Conservation (phyloP, 2,888 invertebrate genomes). For the Protodeltote pygarga region DNA sequence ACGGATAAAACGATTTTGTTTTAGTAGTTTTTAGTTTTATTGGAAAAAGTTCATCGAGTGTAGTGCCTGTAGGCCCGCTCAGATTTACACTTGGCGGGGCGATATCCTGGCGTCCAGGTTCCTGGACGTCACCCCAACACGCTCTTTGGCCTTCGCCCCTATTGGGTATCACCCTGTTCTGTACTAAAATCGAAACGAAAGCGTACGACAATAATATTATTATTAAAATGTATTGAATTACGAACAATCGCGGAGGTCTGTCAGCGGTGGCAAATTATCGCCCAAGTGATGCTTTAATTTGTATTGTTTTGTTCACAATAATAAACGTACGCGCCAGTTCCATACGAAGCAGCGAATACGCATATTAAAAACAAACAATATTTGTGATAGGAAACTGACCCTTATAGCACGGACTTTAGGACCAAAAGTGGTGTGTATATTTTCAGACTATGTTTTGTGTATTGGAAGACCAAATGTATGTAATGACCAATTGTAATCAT, state of each 20-base stretch:
- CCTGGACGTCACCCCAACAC: too few relatives aligned
- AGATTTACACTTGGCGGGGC: too few relatives aligned
- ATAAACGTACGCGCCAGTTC: constrained; percentile 34
- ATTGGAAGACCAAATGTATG: too few relatives aligned
- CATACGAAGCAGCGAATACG: constrained; percentile 9
- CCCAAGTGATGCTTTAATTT: constrained; percentile 51
- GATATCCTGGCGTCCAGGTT: too few relatives aligned
- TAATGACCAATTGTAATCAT: too few relatives aligned
- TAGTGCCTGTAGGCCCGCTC: too few relatives aligned
- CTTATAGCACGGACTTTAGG: not conserved
- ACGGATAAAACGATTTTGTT: too few relatives aligned
- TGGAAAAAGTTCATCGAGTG: too few relatives aligned
- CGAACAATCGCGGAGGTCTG: constrained; percentile 4
- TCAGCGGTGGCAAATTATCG: constrained; percentile 11
- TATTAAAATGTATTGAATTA: not conserved
- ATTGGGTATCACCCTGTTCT: too few relatives aligned
- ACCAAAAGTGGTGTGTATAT: not conserved
- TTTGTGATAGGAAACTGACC: constrained; percentile 1
- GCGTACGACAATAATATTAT: not conserved
- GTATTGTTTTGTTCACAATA: constrained; percentile 60
- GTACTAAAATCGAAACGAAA: not conserved
- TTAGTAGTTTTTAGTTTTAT: too few relatives aligned
- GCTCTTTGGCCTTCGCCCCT: too few relatives aligned
- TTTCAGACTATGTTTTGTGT: not conserved
- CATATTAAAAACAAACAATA: constrained; percentile 32